Base-by-base conservation (phyloP, 2,113 vertebrate genomes). In the Uria aalge region DNA sequence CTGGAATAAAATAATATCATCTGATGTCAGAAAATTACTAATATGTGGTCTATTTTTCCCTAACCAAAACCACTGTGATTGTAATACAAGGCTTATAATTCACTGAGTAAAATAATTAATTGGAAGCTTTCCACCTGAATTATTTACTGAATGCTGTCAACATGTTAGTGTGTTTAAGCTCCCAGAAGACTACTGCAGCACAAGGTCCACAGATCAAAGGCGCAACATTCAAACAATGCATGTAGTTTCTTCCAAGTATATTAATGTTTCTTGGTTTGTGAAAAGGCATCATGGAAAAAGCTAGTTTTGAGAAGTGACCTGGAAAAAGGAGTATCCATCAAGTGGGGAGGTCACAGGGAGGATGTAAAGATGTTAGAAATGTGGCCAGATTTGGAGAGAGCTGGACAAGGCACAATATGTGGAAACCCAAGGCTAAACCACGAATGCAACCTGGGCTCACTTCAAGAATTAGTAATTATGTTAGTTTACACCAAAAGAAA, bases 191-290 rank as follows among this genome's bases (percentile, higher is more conserved):
- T 74, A 71, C 71, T 62, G 34, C 95, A 60, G 27, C 41, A 56
- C 45, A 95, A 76, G 86, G 91, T 94, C 38, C 78, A 88, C 38
- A 67, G 96, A 97, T 96, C 95, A 95, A 97, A 95, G 94, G 55
- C 59, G 43, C 1, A 52, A 16, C 32, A 64, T 69, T 71, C 66
- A 97, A 96, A 94, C 91, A 96, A 90, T 85, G 74, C 9, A 15
- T 38, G 71, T 11, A 67, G 32, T 92, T 92, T 79, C 91, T 96
- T 95, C 80, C 80, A 96, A 95, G 75, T 73, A 5, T 76, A 40
- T 83, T 38, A 75, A 89, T 66, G 32, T 82, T 76, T 89, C 48
- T 60, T 20, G 17, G 10, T 75, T 85, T 94, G 62, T 47, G 47
- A 85, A 96, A 91, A 82, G 71, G 18, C 89, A 91, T 94, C 57